These are phyloP conservation scores for Cantharis lateralis DNA, from an alignment of 2,888 invertebrate genomes.

Conservation along the genomic window DNA sequence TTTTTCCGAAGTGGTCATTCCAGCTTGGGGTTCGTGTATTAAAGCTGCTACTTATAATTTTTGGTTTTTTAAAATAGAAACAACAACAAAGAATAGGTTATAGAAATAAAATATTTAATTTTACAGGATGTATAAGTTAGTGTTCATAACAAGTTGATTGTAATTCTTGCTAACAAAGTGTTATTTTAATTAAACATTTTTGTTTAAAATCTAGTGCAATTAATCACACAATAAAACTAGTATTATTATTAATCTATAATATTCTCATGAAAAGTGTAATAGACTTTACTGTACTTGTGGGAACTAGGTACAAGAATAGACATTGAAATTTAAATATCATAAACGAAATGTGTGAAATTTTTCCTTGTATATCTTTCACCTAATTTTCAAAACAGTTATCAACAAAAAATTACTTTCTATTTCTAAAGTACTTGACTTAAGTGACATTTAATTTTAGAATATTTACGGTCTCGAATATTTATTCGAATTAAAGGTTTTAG, in stretches of 20 bases:
- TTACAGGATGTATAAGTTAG: neutral
- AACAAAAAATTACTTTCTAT: slow-evolving; percentile 10
- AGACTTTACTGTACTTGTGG: neutral
- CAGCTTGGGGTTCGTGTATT: too few relatives aligned
- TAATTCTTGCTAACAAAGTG: neutral
- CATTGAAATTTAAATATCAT: neutral
- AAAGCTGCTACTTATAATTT: too few relatives aligned
- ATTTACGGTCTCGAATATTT: neutral
- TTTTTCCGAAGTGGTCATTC: too few relatives aligned
- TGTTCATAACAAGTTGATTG: neutral
- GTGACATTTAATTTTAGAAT: neutral
- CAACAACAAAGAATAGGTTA: too few relatives aligned
- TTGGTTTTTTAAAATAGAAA: too few relatives aligned
- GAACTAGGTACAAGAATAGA: slow-evolving; percentile 7
- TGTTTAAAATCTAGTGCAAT: neutral
- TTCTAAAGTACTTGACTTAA: neutral
- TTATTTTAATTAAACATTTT: neutral
- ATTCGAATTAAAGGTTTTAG: neutral
- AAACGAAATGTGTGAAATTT: slow-evolving; percentile 12
- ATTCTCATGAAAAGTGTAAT: neutral
- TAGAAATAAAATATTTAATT: too few relatives aligned
- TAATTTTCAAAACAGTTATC: slow-evolving; percentile 2
- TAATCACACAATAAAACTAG: neutral
- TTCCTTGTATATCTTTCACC: slow-evolving; percentile 13
- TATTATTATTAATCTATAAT: neutral